A percentile compares a stretch with the other conserved stretches of the same genome.
Conservation (phyloP, 2,113 vertebrate species). For the Oophaga pumilio region DNA sequence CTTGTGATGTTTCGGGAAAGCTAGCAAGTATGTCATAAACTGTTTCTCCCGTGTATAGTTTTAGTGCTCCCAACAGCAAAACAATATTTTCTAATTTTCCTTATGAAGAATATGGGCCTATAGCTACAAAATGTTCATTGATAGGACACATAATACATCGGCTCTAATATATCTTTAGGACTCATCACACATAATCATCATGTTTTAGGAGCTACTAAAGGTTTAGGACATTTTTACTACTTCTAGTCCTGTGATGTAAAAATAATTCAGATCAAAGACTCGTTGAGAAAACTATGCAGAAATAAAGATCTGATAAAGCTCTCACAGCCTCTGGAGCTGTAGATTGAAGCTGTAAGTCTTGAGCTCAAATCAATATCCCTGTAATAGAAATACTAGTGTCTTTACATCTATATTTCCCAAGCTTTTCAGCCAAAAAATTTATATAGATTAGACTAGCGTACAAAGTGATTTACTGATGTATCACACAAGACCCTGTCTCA, state of each 20-base stretch:
- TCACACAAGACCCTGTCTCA: constrained; percentile 62
- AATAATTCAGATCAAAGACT: constrained; percentile 20
- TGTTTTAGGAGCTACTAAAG: neutral
- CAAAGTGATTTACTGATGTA: constrained; percentile 64
- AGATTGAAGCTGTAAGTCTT: constrained; percentile 59
- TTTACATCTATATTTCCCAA: constrained; percentile 60
- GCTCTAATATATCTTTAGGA: neutral
- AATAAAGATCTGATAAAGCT: constrained; percentile 24
- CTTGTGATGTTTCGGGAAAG: too few relatives aligned
- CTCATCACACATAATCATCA: neutral
- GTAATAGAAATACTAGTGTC: constrained; percentile 61
- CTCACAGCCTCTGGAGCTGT: constrained; percentile 56
- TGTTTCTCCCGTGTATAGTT: too few relatives aligned
- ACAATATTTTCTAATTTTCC: too few relatives aligned
- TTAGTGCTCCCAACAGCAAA: too few relatives aligned
- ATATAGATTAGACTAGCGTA: constrained; percentile 62
- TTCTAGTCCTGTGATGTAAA: constrained; percentile 5
- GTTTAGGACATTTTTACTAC: constrained; percentile 1
- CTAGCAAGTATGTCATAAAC: too few relatives aligned
- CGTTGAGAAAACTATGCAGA: constrained; percentile 27
- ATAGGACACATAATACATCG: too few relatives aligned
- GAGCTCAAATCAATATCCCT: constrained; percentile 62
- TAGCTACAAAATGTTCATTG: neutral
- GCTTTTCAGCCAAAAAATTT: constrained; percentile 60
- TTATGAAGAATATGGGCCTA: too few relatives aligned